A percentile compares a stretch with the other conserved stretches of the same genome.
phyloP scores from a whole-genome alignment of 2,113 vertebrate genomes.

The Engraulis encrasicolus region DNA sequence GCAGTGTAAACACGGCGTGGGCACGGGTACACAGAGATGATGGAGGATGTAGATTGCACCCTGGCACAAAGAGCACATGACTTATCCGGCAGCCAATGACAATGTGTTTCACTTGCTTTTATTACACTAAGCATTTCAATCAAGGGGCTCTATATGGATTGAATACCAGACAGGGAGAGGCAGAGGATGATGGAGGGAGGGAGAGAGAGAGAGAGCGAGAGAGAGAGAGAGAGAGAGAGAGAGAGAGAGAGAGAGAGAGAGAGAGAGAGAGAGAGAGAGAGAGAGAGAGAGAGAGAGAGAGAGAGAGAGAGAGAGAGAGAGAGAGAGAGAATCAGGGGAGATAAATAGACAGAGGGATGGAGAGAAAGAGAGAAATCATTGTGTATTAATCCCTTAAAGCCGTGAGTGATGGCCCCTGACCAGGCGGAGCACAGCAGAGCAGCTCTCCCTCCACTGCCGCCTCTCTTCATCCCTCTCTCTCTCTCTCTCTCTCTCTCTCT shows the following conservation, averaged over 20 bases:
- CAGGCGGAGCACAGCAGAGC: conserved; percentile 77
- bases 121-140: conserved; percentile 18
- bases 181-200: conserved; percentile 29
- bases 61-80: neutral
- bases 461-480: no score
- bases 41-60: neutral
- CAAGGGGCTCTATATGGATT: conserved; percentile 56
- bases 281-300: neutral
- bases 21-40: neutral
- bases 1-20: neutral
- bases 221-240: conserved; percentile 37
- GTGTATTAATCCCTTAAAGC: conserved; percentile 79
- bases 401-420: conserved; percentile 78
- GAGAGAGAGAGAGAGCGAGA: conserved; percentile 47
- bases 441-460: no score
- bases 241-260: neutral
- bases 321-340: conserved; percentile 47
- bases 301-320: neutral
- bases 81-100: neutral
- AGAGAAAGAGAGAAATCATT: conserved; percentile 58
- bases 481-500: no score
- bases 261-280: conserved; percentile 47
- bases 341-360: conserved; percentile 24
- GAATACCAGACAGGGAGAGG: conserved; percentile 62
- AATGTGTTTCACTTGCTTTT: neutral